Conservation (phyloP, 2,113 vertebrate species). For the Thermophis baileyi region DNA sequence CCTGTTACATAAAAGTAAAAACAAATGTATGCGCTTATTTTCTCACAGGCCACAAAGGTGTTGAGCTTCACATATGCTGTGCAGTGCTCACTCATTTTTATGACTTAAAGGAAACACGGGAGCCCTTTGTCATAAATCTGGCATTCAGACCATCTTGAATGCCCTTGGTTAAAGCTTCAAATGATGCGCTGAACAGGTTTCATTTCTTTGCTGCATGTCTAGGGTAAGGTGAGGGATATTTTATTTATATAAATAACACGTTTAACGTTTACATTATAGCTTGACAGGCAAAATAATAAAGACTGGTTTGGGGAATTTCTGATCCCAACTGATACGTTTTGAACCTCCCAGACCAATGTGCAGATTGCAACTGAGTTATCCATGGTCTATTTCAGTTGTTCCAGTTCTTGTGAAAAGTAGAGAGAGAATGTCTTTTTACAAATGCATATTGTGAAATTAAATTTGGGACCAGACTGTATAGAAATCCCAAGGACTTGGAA, state of each 20-base stretch:
- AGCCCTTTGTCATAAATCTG: slow-evolving; percentile 26
- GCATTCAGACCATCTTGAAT: not conserved
- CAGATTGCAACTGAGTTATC: not conserved
- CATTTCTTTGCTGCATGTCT: not conserved
- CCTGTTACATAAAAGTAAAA: not conserved
- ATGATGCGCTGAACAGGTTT: not conserved
- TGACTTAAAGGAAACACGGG: slow-evolving; percentile 1
- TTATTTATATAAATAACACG: not conserved
- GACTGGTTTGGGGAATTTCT: not conserved
- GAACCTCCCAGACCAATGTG: not conserved
- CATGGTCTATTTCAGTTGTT: not conserved
- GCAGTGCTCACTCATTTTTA: slow-evolving; percentile 23
- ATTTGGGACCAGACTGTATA: not conserved
- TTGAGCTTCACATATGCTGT: slow-evolving; percentile 3
- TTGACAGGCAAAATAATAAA: not conserved
- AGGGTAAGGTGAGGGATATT: not conserved
- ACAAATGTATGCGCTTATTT: slow-evolving; percentile 22
- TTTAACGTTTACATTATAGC: not conserved
- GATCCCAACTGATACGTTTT: not conserved
- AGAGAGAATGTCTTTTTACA: not conserved
- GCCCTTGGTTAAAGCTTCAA: not conserved
- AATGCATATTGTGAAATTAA: not conserved
- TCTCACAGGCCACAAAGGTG: not conserved
- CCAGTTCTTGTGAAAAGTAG: not conserved
- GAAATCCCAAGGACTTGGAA: not conserved